Base-by-base conservation (phyloP, 2,888 invertebrate genomes). In the Bruchidius siliquastri region DNA sequence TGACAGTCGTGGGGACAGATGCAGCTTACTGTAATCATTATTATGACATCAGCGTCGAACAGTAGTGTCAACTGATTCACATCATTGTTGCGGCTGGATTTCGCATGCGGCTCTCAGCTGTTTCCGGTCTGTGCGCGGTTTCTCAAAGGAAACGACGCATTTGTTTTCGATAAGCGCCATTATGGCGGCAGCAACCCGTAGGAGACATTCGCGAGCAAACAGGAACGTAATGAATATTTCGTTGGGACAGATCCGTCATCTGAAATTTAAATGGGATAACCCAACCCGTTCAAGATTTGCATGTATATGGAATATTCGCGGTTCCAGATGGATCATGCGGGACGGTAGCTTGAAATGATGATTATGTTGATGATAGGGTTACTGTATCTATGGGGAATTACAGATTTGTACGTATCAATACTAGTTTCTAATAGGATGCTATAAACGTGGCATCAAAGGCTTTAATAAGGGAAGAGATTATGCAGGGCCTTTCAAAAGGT, bases 91-190 rank as follows among this genome's bases (percentile, higher is more conserved):
- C 69, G 20, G 26, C 67, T 67, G 68, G 26, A 21, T 68, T 67
- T 21, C 26, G 71, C 49, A 32, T 71, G 67, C 13, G 22, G 18
- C 68, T 70, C 71, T 67, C 26, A 68, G 21, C 70, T 20, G 69
- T 72, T 74, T 74, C 74, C 74, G 68, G 74, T 68, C 67, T 20
- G 4, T 26, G 67, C 74, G 74, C 73, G 77, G 76, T 77, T 75
- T 77, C 73, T 71, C 67, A 74, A 76, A 78, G 77, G 77, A 78
- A 79, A 75, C 72, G 66, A 72, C 72, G 76, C 75, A 76, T 78
- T 76, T 74, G 72, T 73, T 78, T 78, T 79, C 75, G 77, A 77
- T 78, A 75, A 77, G 70, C 73, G 70, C 72, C 72, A n/a, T 32
- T 72, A 21, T 49, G 49, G 49, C 49, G 49, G 26, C 26, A 8